These are phyloP conservation scores for Sinocyclocheilus grahami DNA, from an alignment of 2,113 vertebrate species.

Conservation along the genomic window DNA sequence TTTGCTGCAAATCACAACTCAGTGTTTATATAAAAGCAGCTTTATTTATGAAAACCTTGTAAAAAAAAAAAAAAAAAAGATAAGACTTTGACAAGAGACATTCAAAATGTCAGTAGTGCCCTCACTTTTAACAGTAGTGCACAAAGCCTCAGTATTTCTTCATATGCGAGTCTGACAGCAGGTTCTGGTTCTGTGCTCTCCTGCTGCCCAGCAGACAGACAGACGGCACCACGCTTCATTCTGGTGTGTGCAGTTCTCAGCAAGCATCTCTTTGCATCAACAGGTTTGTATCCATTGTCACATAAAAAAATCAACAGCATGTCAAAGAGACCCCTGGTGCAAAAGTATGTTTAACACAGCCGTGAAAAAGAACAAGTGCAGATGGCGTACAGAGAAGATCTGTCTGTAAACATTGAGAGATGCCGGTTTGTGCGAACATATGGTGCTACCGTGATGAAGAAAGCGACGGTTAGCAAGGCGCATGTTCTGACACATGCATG, in stretches of 20 bases:
- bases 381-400: background rate
- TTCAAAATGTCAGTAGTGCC: slow-evolving; percentile 50
- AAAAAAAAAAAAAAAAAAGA: slow-evolving; percentile 77
- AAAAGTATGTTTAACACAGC: background rate
- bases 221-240: slow-evolving; percentile 10
- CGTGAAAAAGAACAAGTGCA: background rate
- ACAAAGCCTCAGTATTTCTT: slow-evolving; percentile 16
- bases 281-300: background rate
- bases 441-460: background rate
- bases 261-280: background rate
- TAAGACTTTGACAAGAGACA: slow-evolving; percentile 72
- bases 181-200: slow-evolving; percentile 17
- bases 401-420: slow-evolving; percentile 24
- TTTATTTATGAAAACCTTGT: slow-evolving; percentile 78
- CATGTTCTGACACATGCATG: no score
- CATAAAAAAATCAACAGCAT: background rate
- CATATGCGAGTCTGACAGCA: slow-evolving; percentile 13
- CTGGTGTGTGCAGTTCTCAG: background rate
- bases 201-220: slow-evolving; percentile 59
- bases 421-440: slow-evolving; percentile 13
- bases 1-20: background rate
- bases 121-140: slow-evolving; percentile 25
- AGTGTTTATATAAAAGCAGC: slow-evolving; percentile 62
- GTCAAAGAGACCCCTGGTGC: background rate
- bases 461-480: no score